These are phyloP conservation scores for Acanthaster planci DNA, from an alignment of 35 echinoderm and acorn worm genomes.

Conservation along the genomic window DNA sequence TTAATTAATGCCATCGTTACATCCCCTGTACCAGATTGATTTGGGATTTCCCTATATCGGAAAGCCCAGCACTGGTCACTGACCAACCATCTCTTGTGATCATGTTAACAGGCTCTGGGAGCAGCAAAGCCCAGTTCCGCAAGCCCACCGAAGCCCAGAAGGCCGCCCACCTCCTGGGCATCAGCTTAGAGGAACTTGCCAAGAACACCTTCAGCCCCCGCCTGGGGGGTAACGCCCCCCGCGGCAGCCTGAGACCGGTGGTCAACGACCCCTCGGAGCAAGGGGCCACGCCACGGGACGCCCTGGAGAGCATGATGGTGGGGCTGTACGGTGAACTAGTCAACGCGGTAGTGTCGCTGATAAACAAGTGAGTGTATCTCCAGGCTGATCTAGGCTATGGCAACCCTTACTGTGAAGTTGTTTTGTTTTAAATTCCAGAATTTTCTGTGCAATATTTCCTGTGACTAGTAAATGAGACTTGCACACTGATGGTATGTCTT, in stretches of 20 bases:
- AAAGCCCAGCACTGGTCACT: neutral
- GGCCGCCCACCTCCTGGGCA: slow-evolving; percentile 70
- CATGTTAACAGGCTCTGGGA: slow-evolving; percentile 64
- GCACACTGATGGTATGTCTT: no score
- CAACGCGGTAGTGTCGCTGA: slow-evolving; percentile 83
- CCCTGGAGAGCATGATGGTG: slow-evolving; percentile 88
- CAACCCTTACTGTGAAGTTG: no score
- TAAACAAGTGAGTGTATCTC: slow-evolving; percentile 68
- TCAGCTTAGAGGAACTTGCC: slow-evolving; percentile 73
- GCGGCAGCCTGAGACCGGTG: slow-evolving; percentile 37
- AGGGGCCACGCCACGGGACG: slow-evolving; percentile 42
- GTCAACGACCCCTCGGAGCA: slow-evolving; percentile 40
- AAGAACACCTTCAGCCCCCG: slow-evolving; percentile 82
- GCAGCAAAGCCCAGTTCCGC: slow-evolving; percentile 79
- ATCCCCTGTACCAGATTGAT: neutral
- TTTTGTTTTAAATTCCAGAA: no score
- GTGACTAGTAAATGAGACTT: no score
- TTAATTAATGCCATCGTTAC: no score
- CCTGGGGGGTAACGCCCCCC: slow-evolving; percentile 58
- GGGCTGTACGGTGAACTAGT: slow-evolving; percentile 92
- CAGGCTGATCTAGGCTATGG: no score
- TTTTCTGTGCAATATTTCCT: no score
- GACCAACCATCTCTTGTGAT: neutral
- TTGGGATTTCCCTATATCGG: neutral
- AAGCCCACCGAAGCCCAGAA: slow-evolving; percentile 90